A percentile compares a stretch with the other conserved stretches of the same genome.
Evolutionary conservation across 2,888 invertebrate genomes (phyloP).

Genomic region (Xestia rhomboidea): DNA sequence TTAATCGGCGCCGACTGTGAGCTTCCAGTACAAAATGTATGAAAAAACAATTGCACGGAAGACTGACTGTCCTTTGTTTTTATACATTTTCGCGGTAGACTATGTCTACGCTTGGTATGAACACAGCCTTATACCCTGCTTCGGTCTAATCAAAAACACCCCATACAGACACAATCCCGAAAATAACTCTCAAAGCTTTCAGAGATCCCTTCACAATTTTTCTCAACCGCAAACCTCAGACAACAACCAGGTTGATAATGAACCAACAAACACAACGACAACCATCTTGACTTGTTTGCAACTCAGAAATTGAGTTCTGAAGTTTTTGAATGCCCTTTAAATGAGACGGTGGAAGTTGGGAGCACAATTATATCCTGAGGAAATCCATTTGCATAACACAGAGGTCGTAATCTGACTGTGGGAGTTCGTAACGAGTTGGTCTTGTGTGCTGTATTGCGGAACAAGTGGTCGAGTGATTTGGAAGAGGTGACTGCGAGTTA

Average conservation of each 20-base stretch:
- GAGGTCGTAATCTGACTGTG: constrained; percentile 58
- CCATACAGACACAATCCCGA: neutral
- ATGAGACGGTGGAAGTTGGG: constrained; percentile 72
- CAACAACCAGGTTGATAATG: constrained; percentile 31
- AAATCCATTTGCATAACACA: constrained; percentile 73
- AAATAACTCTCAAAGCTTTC: constrained; percentile 8
- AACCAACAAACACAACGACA: constrained; percentile 53
- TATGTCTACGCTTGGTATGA: neutral
- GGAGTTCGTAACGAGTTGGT: constrained; percentile 64
- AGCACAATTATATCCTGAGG: constrained; percentile 73
- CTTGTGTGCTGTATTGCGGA: constrained; percentile 36
- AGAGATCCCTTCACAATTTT: constrained; percentile 5
- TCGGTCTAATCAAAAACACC: neutral
- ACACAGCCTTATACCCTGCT: neutral
- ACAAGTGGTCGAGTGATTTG: constrained; percentile 32
- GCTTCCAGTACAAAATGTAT: neutral
- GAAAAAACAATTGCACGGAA: neutral
- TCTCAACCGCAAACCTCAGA: constrained; percentile 23
- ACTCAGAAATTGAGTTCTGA: constrained; percentile 74
- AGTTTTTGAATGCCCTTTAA: constrained; percentile 76
- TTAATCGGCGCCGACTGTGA: neutral
- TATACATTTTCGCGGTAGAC: neutral
- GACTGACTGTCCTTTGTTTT: neutral
- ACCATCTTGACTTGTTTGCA: constrained; percentile 65
- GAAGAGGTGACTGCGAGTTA: neutral